phyloP scores from a whole-genome alignment of 2,113 vertebrate species.

The Phoenicopterus ruber region DNA sequence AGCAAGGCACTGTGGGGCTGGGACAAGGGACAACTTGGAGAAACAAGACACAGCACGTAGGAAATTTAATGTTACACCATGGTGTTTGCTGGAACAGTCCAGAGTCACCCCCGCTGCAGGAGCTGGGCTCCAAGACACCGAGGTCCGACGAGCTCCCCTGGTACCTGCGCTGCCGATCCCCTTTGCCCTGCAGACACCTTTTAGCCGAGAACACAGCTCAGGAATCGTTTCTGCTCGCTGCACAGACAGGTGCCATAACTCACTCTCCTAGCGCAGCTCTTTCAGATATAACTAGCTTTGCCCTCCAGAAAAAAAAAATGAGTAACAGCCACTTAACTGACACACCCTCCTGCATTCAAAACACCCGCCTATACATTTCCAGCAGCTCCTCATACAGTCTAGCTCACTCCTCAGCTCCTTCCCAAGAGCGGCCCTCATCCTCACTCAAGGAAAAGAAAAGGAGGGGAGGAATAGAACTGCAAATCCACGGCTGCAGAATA shows the following conservation, averaged over 20 bases:
- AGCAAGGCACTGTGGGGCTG: not conserved
- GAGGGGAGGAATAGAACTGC: not conserved
- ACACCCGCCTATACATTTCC: not conserved
- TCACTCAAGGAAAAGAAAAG: not conserved
- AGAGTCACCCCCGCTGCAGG: not conserved
- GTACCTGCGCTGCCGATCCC: accelerated
- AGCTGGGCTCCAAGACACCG: not conserved
- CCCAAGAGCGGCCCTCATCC: not conserved
- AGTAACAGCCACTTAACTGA: not conserved
- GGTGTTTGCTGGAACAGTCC: not conserved
- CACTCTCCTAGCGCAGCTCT: not conserved
- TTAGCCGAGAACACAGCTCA: not conserved
- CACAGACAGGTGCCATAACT: not conserved
- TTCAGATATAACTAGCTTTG: not conserved
- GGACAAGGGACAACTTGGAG: not conserved
- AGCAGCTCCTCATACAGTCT: not conserved
- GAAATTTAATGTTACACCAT: not conserved
- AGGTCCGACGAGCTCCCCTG: not conserved
- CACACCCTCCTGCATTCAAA: not conserved
- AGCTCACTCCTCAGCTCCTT: not conserved
- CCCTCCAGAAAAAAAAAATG: not conserved
- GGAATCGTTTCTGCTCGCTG: not conserved
- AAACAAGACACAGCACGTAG: not conserved
- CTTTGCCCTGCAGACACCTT: not conserved
- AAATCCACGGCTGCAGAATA: not conserved